A percentile compares a stretch with the other conserved stretches of the same genome.
Evolutionary conservation across 2,797 vertebrate species (phyloP).

Genomic region (Cynodonichthys magdalenae): DNA sequence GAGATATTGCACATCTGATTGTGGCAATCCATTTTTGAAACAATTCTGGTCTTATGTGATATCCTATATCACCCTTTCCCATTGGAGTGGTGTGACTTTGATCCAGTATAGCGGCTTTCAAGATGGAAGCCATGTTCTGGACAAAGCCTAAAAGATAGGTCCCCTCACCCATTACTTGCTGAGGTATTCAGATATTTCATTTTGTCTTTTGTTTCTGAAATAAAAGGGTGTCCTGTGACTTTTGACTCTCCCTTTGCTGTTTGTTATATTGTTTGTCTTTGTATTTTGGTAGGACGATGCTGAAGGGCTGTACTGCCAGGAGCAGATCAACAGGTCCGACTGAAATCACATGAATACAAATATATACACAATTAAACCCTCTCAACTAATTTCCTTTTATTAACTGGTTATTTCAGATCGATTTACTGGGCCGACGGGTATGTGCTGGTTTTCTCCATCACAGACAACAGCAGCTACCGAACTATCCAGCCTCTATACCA

Average conservation of each 20-base stretch:
- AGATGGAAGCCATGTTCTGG: too few relatives aligned
- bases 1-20: too few relatives aligned
- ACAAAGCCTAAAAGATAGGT: too few relatives aligned
- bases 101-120: too few relatives aligned
- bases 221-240: too few relatives aligned
- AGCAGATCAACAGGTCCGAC: constrained; percentile 86
- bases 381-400: neutral
- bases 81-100: too few relatives aligned
- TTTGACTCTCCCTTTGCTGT: neutral
- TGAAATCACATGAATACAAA: neutral
- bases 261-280: neutral
- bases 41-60: too few relatives aligned
- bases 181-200: too few relatives aligned
- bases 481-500: constrained; percentile 90
- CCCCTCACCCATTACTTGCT: too few relatives aligned
- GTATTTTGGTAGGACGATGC: constrained; percentile 81
- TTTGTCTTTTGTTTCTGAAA: too few relatives aligned
- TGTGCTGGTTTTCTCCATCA: constrained; percentile 93
- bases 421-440: constrained; percentile 97
- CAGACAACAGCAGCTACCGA: constrained; percentile 89
- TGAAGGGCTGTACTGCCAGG: constrained; percentile 90
- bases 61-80: neutral
- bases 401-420: constrained; percentile 74
- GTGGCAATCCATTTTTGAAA: too few relatives aligned
- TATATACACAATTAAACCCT: rapidly evolving